Percentiles rank a stretch among this genome's conserved stretches.
Conservation (phyloP, 2,888 invertebrate genomes). For the Athalia rosae region DNA sequence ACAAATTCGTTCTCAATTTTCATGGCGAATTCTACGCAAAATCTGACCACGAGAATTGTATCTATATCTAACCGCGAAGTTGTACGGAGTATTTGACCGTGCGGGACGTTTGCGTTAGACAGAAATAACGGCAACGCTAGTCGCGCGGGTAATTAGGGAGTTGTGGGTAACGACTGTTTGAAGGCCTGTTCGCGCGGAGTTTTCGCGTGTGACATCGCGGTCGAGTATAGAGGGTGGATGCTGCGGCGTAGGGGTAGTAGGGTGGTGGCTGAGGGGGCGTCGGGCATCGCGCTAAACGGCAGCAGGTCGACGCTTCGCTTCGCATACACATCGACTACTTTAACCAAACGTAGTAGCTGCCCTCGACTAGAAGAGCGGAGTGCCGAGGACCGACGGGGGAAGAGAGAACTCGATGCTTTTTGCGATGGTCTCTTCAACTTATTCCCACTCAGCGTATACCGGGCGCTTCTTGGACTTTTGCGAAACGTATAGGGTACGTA, state of each 20-base stretch:
- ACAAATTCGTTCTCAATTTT: background rate
- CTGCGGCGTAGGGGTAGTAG: background rate
- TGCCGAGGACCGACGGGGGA: background rate
- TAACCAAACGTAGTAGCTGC: constrained; percentile 28
- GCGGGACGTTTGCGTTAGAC: background rate
- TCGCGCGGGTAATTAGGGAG: constrained; percentile 41
- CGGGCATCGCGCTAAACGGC: constrained; percentile 46
- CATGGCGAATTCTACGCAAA: background rate
- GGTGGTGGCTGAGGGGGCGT: constrained; percentile 22
- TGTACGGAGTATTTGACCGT: background rate
- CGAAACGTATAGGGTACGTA: background rate
- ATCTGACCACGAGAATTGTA: constrained; percentile 1
- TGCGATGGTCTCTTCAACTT: constrained; percentile 36
- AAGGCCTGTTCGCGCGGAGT: constrained; percentile 42
- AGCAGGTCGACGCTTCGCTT: constrained; percentile 40
- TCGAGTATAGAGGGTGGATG: constrained; percentile 24
- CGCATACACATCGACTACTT: constrained; percentile 48
- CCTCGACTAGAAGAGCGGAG: constrained; percentile 31
- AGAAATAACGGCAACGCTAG: constrained; percentile 18
- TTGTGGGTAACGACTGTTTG: constrained; percentile 41
- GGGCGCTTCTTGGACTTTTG: constrained; percentile 12
- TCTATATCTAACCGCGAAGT: background rate
- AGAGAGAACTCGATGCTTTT: constrained; percentile 24
- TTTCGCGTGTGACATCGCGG: constrained; percentile 44
- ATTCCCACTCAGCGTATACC: background rate